These are phyloP conservation scores for Cercocebus atys DNA, from an alignment of 2,113 vertebrate genomes.

Conservation along the genomic window DNA sequence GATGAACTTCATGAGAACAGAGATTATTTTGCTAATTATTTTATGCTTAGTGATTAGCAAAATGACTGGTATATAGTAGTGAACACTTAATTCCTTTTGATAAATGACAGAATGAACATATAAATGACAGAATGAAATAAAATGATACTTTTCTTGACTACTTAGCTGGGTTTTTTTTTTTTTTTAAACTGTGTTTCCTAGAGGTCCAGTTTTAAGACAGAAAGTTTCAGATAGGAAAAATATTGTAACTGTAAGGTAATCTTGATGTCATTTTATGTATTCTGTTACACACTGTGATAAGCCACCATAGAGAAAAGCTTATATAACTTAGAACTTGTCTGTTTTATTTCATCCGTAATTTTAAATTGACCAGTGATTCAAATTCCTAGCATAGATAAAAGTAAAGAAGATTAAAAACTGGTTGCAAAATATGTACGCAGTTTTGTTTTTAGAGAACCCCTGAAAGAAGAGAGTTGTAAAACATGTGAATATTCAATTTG, in stretches of 20 bases:
- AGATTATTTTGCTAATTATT: not conserved
- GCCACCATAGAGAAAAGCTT: not conserved
- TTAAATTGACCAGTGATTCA: slow-evolving; percentile 35
- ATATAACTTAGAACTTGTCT: not conserved
- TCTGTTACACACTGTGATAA: not conserved
- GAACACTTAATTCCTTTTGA: not conserved
- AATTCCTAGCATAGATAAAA: slow-evolving; percentile 6
- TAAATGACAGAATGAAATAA: not conserved
- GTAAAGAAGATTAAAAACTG: slow-evolving; percentile 38
- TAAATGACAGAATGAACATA: not conserved
- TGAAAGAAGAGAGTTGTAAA: slow-evolving; percentile 35
- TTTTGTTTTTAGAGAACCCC: slow-evolving; percentile 20
- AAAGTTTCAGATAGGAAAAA: not conserved
- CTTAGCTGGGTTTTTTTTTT: not conserved
- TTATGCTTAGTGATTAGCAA: not conserved
- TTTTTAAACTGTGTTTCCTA: not conserved
- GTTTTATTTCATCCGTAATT: slow-evolving; percentile 27
- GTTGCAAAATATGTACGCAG: not conserved
- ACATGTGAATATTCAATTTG: slow-evolving; percentile 49
- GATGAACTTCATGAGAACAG: not conserved
- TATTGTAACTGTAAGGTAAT: not conserved
- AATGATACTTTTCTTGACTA: not conserved
- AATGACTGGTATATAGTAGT: not conserved
- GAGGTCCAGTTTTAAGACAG: not conserved
- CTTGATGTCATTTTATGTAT: not conserved